Evolutionary conservation across 92 coral and sea anemone species (phyloP).

Genomic region (Actinernus sp.): DNA sequence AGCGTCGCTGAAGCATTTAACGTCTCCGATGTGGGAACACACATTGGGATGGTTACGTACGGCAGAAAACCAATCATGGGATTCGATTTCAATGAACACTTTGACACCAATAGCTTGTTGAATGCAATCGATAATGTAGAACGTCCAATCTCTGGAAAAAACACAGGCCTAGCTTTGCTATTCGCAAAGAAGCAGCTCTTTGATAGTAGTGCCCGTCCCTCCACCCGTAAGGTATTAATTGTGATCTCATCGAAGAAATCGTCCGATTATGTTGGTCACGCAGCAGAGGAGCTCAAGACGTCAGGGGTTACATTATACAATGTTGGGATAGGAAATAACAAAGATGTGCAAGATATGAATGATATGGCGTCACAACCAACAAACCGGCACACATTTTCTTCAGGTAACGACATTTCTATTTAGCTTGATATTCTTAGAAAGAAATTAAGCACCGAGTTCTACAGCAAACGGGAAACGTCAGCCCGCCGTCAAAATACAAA

Average conservation of each 20-base stretch:
- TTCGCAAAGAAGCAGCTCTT: slow-evolving; percentile 51
- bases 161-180: slow-evolving; percentile 48
- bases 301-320: slow-evolving; percentile 50
- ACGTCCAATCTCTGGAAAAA: slow-evolving; percentile 49
- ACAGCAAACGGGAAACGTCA: too few species aligned
- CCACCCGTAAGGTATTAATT: slow-evolving; percentile 41
- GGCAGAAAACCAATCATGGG: slow-evolving; percentile 59
- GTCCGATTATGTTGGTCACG: slow-evolving; percentile 7
- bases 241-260: slow-evolving; percentile 37
- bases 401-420: slow-evolving; percentile 23
- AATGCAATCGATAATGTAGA: slow-evolving; percentile 39
- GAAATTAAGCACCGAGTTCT: too few species aligned
- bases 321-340: slow-evolving; percentile 36
- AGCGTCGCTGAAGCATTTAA: slow-evolving; percentile 34
- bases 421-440: too few species aligned
- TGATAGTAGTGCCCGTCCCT: slow-evolving; percentile 49
- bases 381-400: slow-evolving; percentile 18
- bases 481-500: too few species aligned
- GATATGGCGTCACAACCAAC: slow-evolving; percentile 53
- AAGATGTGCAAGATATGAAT: slow-evolving; percentile 27
- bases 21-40: slow-evolving; percentile 63
- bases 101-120: slow-evolving; percentile 13
- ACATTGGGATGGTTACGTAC: slow-evolving; percentile 71
- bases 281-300: slow-evolving; percentile 33
- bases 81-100: slow-evolving; percentile 65